Base-by-base conservation (phyloP, 2,797 vertebrate genomes). In the Chelonia mydas region DNA sequence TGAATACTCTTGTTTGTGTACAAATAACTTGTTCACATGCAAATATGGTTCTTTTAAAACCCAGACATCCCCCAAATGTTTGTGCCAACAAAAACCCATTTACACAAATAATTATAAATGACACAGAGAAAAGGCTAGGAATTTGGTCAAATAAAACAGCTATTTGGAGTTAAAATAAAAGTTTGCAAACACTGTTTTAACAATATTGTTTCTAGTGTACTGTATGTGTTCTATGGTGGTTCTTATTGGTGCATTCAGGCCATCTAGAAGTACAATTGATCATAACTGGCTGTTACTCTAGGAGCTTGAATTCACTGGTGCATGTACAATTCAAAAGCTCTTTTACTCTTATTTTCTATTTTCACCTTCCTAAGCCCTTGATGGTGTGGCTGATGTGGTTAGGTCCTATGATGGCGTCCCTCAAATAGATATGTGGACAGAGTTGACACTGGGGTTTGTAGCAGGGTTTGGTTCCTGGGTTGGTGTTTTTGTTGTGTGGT, bases 311-410 rank as follows among this genome's bases (percentile, higher is more conserved):
- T 21, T 89, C 7, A 61, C 33, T 57, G 57, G 49, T 78, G 31
- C 83, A 88, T 84, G 54, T 16, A 81, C 11, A 68, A 6, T 76
- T 93, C 45, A 54, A 91, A 87, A 82, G 11, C 3, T 6, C 15
- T 88, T 11, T 85, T 88, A 4, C 61, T 83, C 12, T 76, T 89
- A 2, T 55, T 51, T 85, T 33, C 65, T 49, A 41, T 68, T 89
- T 95, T 90, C 47, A 89, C 12, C 84, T 87, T 92, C 49, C n/a
- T 55, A 84, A 86, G 10, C n/a, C n/a, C n/a, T n/a, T n/a, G n/a
- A n/a, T n/a, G n/a, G n/a, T n/a, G n/a, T n/a, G n/a, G n/a, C 41
- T 41, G 41, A 41, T 41, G 41, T 41, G 41, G 41, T 41, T 41
- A 41, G 41, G 41, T 41, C 41, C 41, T 41, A 41, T 41, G 41